Percentiles rank a stretch among this genome's conserved stretches.
These are phyloP conservation scores for Enoplosus armatus DNA, from an alignment of 2,797 vertebrate species.

Conservation along the genomic window DNA sequence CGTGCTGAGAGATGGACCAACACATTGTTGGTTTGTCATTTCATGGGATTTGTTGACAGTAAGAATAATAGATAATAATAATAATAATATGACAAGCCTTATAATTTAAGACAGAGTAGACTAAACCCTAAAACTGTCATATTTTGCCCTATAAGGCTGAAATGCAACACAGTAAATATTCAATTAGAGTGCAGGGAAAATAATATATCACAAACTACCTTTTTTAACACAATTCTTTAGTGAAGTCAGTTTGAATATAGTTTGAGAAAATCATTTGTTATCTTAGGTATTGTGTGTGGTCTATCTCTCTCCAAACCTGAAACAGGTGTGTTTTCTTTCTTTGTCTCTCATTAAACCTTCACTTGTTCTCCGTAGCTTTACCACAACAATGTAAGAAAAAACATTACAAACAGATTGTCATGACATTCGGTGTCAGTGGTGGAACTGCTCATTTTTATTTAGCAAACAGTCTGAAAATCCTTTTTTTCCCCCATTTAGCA, in stretches of 20 bases:
- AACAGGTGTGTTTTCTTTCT: not conserved
- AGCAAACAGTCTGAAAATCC: constrained; percentile 11
- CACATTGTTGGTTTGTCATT: no score
- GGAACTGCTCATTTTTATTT: constrained; percentile 7
- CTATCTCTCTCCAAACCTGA: not conserved
- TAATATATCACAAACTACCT: not conserved
- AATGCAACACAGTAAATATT: no score
- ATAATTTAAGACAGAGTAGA: not conserved
- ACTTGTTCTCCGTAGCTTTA: not conserved
- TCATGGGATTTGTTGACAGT: no score
- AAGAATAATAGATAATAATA: no score
- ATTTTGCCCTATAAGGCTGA: no score
- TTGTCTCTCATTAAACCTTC: not conserved
- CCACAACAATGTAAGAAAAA: not conserved
- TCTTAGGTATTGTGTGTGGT: not conserved
- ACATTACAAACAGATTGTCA: not conserved
- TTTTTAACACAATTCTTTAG: not conserved
- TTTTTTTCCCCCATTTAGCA: not conserved
- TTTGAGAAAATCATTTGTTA: no score
- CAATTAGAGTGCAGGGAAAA: no score
- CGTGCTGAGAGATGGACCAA: no score
- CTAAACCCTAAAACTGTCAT: not conserved
- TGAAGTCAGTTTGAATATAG: no score
- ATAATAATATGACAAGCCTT: not conserved
- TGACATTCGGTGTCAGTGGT: not conserved